Base-by-base conservation (phyloP, 2,888 invertebrate genomes). In the Thymelicus sylvestris region DNA sequence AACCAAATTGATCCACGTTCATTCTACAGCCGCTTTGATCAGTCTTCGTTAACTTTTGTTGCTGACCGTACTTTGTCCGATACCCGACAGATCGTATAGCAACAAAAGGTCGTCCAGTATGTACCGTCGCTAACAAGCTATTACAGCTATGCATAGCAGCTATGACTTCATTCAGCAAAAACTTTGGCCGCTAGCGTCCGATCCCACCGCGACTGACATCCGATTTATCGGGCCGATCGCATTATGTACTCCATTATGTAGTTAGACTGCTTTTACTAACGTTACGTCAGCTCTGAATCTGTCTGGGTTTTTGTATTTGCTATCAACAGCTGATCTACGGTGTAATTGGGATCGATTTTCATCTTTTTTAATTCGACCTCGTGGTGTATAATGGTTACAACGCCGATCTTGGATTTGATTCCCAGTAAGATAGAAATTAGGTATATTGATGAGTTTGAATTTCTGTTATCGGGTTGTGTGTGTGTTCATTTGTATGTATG, bases 111-210 rank as follows among this genome's bases (percentile, higher is more conserved):
- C 44, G 44, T 52, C 52, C 52, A 67, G 13, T 44, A 38, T 55
- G 41, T 19, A 24, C 12, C 64, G 31, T 63, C 50, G 38, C 38
- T 69, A 71, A 65, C 52, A 48, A 52, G 50, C 72, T 71, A 74
- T 73, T 74, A 64, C 66, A 39, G 69, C 63, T 74, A 76, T 77
- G 78, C n/a, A n/a, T n/a, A n/a, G n/a, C 66, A 39, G 69, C 63
- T 74, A 76, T 77, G 78, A 78, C 75, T 73, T 77, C 77, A 78
- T 76, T 72, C 61, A 62, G 66, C 77, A 78, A 78, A 78, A 76
- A 78, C 50, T 52, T 44, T 4, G 57, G 57, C 57, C 67, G n/a
- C 57, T 39, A 48, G 24, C 70, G 52, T 50, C 13, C 67, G 44
- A 59, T 31, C 38, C 10, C 44, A 19, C 66, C 52, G 44, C 59